Evolutionary conservation across 2,797 vertebrate species (phyloP).

Genomic region (Coracias cyanogaster): DNA sequence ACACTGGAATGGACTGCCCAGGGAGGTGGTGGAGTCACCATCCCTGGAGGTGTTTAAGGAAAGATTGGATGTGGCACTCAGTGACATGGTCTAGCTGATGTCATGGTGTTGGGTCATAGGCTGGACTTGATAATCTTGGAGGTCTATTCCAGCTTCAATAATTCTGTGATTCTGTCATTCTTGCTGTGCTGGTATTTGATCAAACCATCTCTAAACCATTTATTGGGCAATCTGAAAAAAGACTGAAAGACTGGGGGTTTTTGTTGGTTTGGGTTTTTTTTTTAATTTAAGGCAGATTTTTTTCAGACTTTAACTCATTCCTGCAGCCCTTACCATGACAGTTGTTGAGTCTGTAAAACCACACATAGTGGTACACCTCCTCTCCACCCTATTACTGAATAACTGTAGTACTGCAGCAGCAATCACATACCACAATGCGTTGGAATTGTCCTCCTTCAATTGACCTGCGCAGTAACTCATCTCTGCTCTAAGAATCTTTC

Average conservation of each 20-base stretch:
- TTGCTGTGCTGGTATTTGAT: background rate
- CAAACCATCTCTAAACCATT: background rate
- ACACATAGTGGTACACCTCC: background rate
- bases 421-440: background rate
- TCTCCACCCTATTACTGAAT: background rate
- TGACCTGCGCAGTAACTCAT: background rate
- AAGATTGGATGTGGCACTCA: no score
- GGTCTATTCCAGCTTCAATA: no score
- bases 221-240: background rate
- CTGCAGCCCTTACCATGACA: background rate
- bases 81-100: no score
- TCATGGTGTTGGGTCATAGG: no score
- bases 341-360: background rate
- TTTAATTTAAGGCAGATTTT: background rate
- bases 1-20: no score
- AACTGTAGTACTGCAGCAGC: background rate
- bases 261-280: background rate
- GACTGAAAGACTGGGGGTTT: background rate
- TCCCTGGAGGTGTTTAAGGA: no score
- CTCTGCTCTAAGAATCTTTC: background rate
- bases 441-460: background rate
- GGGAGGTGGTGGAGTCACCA: no score
- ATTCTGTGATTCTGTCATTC: background rate
- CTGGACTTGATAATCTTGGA: no score
- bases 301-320: background rate